Evolutionary conservation across 2,113 vertebrate species (phyloP).

Genomic region (Pluvialis apricaria): DNA sequence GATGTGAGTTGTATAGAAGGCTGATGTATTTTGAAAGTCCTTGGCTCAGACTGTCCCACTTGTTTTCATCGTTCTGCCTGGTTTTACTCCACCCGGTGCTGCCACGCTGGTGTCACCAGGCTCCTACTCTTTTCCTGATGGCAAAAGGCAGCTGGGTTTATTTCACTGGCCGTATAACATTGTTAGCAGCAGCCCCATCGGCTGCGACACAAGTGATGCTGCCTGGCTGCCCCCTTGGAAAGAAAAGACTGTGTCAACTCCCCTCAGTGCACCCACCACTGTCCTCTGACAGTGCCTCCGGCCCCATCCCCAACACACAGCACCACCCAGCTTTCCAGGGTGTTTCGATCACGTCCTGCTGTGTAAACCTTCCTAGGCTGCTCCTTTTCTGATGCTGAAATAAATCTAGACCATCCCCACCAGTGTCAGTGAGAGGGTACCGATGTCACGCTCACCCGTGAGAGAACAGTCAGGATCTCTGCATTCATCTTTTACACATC

Average conservation of each 20-base stretch:
- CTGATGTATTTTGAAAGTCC: not conserved
- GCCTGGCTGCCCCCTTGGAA: not conserved
- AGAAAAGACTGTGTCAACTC: not conserved
- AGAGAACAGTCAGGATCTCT: not conserved
- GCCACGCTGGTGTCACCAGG: not conserved
- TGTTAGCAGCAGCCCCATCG: not conserved
- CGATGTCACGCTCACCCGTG: rapidly evolving
- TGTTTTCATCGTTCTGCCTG: not conserved
- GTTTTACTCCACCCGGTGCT: not conserved
- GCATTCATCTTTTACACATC: not conserved
- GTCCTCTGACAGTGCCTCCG: rapidly evolving
- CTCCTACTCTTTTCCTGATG: not conserved
- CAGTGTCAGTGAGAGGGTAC: not conserved
- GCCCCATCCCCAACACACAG: rapidly evolving
- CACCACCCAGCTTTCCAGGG: not conserved
- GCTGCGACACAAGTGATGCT: not conserved
- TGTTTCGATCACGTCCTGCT: not conserved
- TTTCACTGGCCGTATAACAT: not conserved
- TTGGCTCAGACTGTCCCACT: not conserved
- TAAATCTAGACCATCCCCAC: not conserved
- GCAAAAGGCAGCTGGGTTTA: not conserved
- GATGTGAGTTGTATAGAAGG: not conserved
- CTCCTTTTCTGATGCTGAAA: not conserved
- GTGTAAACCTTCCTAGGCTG: not conserved
- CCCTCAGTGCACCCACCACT: not conserved